Conservation (phyloP, 2,888 invertebrate genomes). For the Lydus trimaculatus region DNA sequence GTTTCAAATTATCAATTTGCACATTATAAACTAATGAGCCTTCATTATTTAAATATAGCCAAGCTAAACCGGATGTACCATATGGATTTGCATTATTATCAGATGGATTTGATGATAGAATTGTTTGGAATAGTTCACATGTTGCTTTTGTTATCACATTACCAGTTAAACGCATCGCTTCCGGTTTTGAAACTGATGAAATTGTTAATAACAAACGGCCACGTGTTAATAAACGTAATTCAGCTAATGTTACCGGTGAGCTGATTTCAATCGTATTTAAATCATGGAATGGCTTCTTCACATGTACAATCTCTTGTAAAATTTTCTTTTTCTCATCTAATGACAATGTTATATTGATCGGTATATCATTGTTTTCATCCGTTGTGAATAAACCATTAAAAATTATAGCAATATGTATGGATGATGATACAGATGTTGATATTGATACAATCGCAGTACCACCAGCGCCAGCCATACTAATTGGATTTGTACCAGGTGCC, state of each 20-base stretch:
- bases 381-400: constrained; percentile 82
- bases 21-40: constrained; percentile 82
- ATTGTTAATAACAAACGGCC: constrained; percentile 77
- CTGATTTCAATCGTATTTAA: constrained; percentile 81
- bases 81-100: constrained; percentile 49
- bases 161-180: constrained; percentile 72
- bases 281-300: constrained; percentile 78
- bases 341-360: constrained; percentile 74
- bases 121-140: constrained; percentile 82
- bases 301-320: constrained; percentile 75
- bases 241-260: constrained; percentile 78
- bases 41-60: constrained; percentile 80
- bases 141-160: constrained; percentile 75
- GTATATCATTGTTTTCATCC: constrained; percentile 70
- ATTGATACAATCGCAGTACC: constrained; percentile 88
- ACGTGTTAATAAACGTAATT: constrained; percentile 77
- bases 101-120: constrained; percentile 64
- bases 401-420: constrained; percentile 79
- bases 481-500: constrained; percentile 66
- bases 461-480: constrained; percentile 70
- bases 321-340: constrained; percentile 76
- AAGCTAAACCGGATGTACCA: constrained; percentile 72
- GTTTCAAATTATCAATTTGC: constrained; percentile 70
- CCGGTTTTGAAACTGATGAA: constrained; percentile 72
- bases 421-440: constrained; percentile 80